Conservation (phyloP, 2,797 vertebrate species). For the Sciaenops ocellatus region DNA sequence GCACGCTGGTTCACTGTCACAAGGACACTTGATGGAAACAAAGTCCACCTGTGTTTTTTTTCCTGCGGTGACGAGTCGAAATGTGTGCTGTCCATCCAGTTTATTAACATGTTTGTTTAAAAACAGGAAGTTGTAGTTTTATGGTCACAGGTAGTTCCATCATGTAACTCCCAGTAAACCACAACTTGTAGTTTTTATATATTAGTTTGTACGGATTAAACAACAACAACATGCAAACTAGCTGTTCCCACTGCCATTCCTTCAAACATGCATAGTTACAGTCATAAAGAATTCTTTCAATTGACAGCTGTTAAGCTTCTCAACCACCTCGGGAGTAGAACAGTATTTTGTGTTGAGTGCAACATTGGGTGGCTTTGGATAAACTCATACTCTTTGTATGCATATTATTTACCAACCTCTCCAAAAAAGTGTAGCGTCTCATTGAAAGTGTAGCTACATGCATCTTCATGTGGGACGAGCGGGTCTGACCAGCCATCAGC, state of each 20-base stretch:
- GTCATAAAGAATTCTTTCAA: not conserved
- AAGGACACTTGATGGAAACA: too few species aligned
- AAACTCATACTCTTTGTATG: not conserved
- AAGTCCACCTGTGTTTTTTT: too few species aligned
- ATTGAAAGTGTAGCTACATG: slow-evolving; percentile 87
- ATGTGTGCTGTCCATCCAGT: too few species aligned
- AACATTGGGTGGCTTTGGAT: not conserved
- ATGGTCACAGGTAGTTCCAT: too few species aligned
- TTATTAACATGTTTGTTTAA: too few species aligned
- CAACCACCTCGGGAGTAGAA: not conserved
- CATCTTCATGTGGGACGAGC: slow-evolving; percentile 83
- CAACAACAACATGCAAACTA: too few species aligned
- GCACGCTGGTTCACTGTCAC: too few species aligned
- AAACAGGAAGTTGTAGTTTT: not conserved
- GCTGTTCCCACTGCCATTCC: not conserved
- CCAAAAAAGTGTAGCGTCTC: slow-evolving; percentile 64
- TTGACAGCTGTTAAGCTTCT: not conserved
- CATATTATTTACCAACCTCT: slow-evolving; percentile 58
- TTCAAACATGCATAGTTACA: not conserved
- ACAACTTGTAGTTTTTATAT: not conserved
- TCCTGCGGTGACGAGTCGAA: too few species aligned
- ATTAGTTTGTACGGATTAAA: too few species aligned
- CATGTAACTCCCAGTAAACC: too few species aligned
- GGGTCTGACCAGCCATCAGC: slow-evolving; percentile 87
- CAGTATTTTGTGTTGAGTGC: too few species aligned